phyloP scores from a whole-genome alignment of 2,113 vertebrate genomes.

The Periophthalmus modestus region DNA sequence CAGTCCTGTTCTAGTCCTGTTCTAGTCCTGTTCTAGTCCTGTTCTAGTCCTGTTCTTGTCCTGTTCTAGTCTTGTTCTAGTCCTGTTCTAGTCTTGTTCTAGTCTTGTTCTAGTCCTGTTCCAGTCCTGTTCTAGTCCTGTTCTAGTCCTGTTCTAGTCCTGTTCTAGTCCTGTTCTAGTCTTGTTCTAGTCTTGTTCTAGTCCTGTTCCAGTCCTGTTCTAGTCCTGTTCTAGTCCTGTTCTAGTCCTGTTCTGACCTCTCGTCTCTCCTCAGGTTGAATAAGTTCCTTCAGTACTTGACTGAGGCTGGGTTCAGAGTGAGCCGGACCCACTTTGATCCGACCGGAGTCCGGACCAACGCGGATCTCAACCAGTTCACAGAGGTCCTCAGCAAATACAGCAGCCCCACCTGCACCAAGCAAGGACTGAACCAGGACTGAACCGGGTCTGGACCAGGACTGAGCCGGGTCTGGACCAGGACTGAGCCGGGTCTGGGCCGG shows the following conservation, averaged over 20 bases:
- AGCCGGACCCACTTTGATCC: conserved; percentile 97
- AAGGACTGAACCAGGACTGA: conserved; percentile 55
- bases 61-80: too few relatives aligned
- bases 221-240: too few relatives aligned
- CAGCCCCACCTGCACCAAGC: conserved; percentile 79
- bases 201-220: too few relatives aligned
- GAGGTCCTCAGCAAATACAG: conserved; percentile 90
- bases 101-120: too few relatives aligned
- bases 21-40: too few relatives aligned
- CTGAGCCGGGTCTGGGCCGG: not conserved
- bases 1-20: too few relatives aligned
- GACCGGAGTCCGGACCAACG: conserved; percentile 91
- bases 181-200: too few relatives aligned
- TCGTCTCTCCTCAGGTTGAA: conserved; percentile 82
- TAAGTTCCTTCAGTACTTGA: conserved; percentile 90
- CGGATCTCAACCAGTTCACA: conserved; percentile 87
- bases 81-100: too few relatives aligned
- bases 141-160: too few relatives aligned
- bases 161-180: too few relatives aligned
- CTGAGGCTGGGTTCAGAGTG: conserved; percentile 90
- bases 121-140: too few relatives aligned
- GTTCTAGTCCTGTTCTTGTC: too few relatives aligned
- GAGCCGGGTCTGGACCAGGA: not conserved
- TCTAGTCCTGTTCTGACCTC: not conserved
- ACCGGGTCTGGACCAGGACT: not conserved